phyloP scores from a whole-genome alignment of 2,113 vertebrate genomes.

The Ictalurus punctatus region DNA sequence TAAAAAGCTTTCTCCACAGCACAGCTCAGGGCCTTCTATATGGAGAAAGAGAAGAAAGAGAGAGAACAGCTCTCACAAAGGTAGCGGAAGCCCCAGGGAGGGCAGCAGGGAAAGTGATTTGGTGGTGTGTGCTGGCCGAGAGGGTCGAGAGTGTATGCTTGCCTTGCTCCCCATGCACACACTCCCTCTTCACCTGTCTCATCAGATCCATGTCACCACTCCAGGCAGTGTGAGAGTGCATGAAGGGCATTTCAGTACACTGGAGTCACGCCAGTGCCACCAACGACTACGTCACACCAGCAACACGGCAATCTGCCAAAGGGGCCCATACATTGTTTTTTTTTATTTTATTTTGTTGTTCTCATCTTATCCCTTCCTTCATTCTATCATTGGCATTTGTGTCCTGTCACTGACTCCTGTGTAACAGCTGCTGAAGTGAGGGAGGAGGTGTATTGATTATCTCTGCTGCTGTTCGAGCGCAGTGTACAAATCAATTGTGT shows the following conservation, averaged over 20 bases:
- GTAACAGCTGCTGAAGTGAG: conserved; percentile 20
- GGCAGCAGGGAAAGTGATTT: conserved; percentile 71
- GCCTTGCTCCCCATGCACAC: conserved; percentile 71
- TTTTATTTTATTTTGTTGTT: background rate
- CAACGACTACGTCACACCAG: background rate
- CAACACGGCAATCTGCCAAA: conserved; percentile 12
- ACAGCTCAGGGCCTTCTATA: conserved; percentile 83
- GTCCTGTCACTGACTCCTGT: conserved; percentile 37
- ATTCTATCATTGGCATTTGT: conserved; percentile 45
- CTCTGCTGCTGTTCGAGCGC: conserved; percentile 4
- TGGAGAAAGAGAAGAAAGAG: conserved; percentile 58
- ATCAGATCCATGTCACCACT: conserved; percentile 96
- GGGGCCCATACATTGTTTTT: background rate
- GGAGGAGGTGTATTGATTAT: conserved; percentile 23
- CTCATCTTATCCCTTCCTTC: conserved; percentile 6
- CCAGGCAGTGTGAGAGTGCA: conserved; percentile 85
- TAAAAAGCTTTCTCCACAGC: conserved; percentile 85
- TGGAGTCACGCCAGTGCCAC: conserved; percentile 75
- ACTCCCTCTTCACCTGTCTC: conserved; percentile 85
- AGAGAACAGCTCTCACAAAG: conserved; percentile 74
- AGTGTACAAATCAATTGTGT: conserved; percentile 23
- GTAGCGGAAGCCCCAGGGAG: conserved; percentile 83
- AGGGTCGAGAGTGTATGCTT: conserved; percentile 69
- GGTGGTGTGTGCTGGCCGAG: conserved; percentile 50
- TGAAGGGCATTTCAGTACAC: conserved; percentile 83